Evolutionary conservation across 2,888 invertebrate species (phyloP).

Genomic region (Agrochola circellaris): DNA sequence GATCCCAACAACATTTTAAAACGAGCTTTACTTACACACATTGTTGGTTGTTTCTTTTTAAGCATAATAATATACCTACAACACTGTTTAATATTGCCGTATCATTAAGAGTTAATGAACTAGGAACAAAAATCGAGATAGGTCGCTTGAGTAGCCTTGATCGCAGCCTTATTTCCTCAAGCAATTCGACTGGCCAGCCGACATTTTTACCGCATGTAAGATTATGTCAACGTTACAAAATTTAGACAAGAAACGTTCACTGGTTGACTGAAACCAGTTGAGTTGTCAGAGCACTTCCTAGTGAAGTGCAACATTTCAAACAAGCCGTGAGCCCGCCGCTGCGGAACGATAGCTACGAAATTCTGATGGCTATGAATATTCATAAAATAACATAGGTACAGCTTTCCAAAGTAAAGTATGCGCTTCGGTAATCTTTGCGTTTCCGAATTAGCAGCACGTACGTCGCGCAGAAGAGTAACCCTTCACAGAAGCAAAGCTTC

Average conservation of each 20-base stretch:
- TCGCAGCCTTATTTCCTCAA: conserved; percentile 48
- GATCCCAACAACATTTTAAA: neutral
- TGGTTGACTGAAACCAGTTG: conserved; percentile 68
- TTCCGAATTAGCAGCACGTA: neutral
- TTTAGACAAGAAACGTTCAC: conserved; percentile 65
- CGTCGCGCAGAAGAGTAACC: neutral
- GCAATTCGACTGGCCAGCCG: conserved; percentile 52
- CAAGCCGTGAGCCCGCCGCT: conserved; percentile 67
- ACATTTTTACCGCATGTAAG: conserved; percentile 63
- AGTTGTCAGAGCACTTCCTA: conserved; percentile 68
- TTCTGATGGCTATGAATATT: conserved; percentile 62
- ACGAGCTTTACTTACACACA: neutral
- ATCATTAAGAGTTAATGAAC: conserved; percentile 42
- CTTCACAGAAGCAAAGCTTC: neutral
- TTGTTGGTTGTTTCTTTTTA: neutral
- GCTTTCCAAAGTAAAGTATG: neutral
- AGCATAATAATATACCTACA: neutral
- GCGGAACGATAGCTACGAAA: conserved; percentile 43
- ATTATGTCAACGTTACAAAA: conserved; percentile 74
- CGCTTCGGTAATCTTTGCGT: neutral
- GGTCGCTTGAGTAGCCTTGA: conserved; percentile 48
- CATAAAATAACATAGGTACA: conserved; percentile 44
- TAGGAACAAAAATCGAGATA: conserved; percentile 41
- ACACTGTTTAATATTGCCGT: conserved; percentile 7
- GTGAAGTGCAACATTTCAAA: conserved; percentile 72